Evolutionary conservation across 2,888 invertebrate species (phyloP).

Genomic region (Drosophila seclusa): DNA sequence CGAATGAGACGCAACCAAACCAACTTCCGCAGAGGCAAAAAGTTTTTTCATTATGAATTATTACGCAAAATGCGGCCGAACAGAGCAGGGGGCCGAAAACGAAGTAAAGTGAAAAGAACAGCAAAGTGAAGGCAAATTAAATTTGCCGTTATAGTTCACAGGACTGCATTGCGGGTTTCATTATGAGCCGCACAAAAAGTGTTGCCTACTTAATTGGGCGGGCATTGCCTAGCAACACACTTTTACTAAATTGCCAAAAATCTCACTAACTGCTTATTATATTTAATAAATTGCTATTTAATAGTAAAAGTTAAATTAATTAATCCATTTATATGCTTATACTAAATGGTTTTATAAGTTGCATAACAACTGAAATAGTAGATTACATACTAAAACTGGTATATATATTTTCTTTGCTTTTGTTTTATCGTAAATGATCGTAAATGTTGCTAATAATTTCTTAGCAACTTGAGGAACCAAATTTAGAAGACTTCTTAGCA

Average conservation of each 20-base stretch:
- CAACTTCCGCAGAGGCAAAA: conserved; percentile 43
- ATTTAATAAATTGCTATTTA: background rate
- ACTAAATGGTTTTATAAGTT: background rate
- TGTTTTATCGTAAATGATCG: background rate
- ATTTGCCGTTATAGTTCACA: conserved; percentile 54
- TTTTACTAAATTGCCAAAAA: background rate
- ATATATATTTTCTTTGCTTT: background rate
- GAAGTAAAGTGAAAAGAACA: background rate
- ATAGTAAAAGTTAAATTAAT: background rate
- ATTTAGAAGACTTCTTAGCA: background rate
- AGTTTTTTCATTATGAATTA: conserved; percentile 81
- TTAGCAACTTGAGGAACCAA: background rate
- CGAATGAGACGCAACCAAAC: conserved; percentile 28
- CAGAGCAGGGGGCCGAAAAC: background rate
- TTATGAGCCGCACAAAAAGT: conserved; percentile 37
- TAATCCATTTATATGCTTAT: background rate
- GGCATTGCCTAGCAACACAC: background rate
- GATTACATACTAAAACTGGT: background rate
- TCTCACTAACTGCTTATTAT: background rate
- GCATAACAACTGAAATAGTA: background rate
- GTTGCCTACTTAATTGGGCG: conserved; percentile 49
- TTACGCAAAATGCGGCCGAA: conserved; percentile 55
- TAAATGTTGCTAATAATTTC: background rate
- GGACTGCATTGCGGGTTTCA: conserved; percentile 55
- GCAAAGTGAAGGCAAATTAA: conserved; percentile 44